Conservation (phyloP, 2,888 invertebrate species). For the Ametastegia equiseti region DNA sequence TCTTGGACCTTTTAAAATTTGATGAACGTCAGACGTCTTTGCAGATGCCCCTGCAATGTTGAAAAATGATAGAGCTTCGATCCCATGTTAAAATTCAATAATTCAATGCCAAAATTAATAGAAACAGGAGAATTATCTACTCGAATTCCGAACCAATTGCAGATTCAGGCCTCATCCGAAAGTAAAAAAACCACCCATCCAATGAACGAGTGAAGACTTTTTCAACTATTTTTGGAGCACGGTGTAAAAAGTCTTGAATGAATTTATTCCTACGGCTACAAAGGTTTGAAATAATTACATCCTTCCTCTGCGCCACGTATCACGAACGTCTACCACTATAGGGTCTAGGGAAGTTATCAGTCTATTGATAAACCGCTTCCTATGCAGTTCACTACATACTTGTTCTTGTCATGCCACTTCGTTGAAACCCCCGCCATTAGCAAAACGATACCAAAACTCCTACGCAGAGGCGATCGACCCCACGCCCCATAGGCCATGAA, state of each 20-base stretch:
- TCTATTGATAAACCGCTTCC: constrained; percentile 64
- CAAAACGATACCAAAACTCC: constrained; percentile 59
- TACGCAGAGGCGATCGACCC: constrained; percentile 50
- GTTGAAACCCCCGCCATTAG: constrained; percentile 61
- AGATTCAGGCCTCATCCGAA: neutral
- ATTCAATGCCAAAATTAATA: neutral
- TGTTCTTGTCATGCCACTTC: constrained; percentile 59
- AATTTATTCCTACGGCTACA: neutral
- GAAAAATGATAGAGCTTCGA: too few species aligned
- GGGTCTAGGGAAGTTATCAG: constrained; percentile 40
- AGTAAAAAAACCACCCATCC: neutral
- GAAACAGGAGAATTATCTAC: neutral
- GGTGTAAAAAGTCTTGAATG: neutral
- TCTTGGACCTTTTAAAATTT: neutral
- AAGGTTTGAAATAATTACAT: constrained; percentile 7
- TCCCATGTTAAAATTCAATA: too few species aligned
- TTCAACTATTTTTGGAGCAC: constrained; percentile 7
- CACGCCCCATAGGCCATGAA: neutral
- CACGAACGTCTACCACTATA: neutral
- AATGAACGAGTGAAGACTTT: neutral
- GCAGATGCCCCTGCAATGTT: too few species aligned
- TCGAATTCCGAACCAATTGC: neutral
- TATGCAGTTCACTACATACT: constrained; percentile 60
- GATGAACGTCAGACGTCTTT: neutral
- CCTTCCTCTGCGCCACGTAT: neutral